These are phyloP conservation scores for Belgica antarctica DNA, from an alignment of 2,888 invertebrate genomes.

Conservation along the genomic window DNA sequence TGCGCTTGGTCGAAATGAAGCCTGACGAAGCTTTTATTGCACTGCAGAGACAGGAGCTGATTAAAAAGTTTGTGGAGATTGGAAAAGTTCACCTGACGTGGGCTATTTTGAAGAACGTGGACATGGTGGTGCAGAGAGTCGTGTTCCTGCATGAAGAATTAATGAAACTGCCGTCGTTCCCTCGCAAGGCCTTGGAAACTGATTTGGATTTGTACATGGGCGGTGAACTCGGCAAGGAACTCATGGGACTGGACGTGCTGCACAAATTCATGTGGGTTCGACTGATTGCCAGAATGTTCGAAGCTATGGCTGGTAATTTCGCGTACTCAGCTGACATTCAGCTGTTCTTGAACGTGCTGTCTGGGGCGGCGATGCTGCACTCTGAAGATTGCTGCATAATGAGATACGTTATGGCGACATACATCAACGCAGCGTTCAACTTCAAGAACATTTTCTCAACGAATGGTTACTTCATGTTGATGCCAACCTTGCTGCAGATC, in stretches of 20 bases:
- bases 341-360: slow-evolving; percentile 93
- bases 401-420: slow-evolving; percentile 93
- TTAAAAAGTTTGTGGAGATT: slow-evolving; percentile 93
- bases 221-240: slow-evolving; percentile 84
- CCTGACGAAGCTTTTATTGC: slow-evolving; percentile 87
- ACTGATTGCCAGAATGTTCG: slow-evolving; percentile 93
- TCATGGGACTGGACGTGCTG: slow-evolving; percentile 89
- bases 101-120: slow-evolving; percentile 89
- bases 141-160: slow-evolving; percentile 98
- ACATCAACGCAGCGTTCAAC: slow-evolving; percentile 95
- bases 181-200: slow-evolving; percentile 94
- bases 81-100: slow-evolving; percentile 91
- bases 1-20: slow-evolving; percentile 90
- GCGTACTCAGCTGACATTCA: slow-evolving; percentile 97
- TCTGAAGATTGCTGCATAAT: slow-evolving; percentile 95
- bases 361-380: slow-evolving; percentile 93
- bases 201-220: slow-evolving; percentile 90
- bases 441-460: slow-evolving; percentile 98
- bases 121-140: slow-evolving; percentile 63
- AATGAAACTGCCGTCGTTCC: slow-evolving; percentile 97
- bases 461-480: slow-evolving; percentile 95
- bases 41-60: slow-evolving; percentile 83
- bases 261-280: slow-evolving; percentile 99
- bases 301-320: slow-evolving; percentile 96
- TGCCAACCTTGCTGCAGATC: slow-evolving; percentile 88